Evolutionary conservation across 2,797 vertebrate species (phyloP), one percentile per base, ranked within the genome.

Genomic region (Gouania willdenowi): DNA sequence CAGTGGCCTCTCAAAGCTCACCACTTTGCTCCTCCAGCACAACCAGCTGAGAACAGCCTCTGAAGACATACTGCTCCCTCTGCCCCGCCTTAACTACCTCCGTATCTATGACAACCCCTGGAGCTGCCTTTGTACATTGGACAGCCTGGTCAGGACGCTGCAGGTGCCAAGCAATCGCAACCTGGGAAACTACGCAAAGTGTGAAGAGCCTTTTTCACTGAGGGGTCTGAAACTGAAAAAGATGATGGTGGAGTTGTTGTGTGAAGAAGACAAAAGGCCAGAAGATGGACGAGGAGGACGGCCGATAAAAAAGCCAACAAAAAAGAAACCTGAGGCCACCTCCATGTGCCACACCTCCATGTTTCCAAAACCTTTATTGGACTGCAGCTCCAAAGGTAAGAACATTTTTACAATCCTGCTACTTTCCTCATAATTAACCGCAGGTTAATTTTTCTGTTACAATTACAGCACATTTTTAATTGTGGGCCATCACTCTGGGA

Each of bases 91-190:
- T 43, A 86, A 77, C 72, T 93, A 98, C 83, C 87, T 99, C 53
- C 93, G 97, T 26, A 77, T 99, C 15, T 96, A 98, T 12, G 92
- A 93, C 78, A 99, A 99, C 73, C 97, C 95, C 12, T 99, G 97
- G 97, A 86, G 57, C 45, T 99, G 97, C 61, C 77, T 57, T 36
- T 99, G 97, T 69, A 68, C 87, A 26, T 59, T 97, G 46, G 95
- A 98, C 65, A 91, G 91, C 8, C 87, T 99, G 42, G 47, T 97
- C 51, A 83, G 87, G 11, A 91, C 89, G 79, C 71, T 99, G 49
- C 94, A 96, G 78, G 79, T 99, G 65, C 95, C 97, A 12, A 85
- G 91, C 66, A 93, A 94, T 67, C 90, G 92, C 28, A 92, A 98
- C 75, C 55, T 97, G 71, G 97, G 92, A 4, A 98, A 92, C 75